Base-by-base conservation (phyloP, 2,113 vertebrate species). In the Channa maculata region DNA sequence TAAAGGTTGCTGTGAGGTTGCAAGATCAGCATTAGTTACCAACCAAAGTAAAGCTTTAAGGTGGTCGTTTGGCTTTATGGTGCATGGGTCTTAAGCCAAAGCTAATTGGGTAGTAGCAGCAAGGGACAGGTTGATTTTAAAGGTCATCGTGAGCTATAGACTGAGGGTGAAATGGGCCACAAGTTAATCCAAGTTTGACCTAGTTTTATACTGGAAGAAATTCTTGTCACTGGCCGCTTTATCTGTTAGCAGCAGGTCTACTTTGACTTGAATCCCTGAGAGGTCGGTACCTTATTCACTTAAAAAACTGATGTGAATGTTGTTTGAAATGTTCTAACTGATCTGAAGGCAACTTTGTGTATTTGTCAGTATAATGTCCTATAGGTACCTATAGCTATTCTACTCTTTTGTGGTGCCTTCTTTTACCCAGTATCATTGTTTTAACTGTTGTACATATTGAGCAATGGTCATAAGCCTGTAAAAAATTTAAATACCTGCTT, bases 141-240 rank as follows among this genome's bases (percentile, higher is more conserved):
- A 89, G 86, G 86, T 88, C 80, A 76, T 52, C 5, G 24, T 83
- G 57, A 70, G 46, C 71, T 77, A 71, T 59, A 70, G 76, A 71
- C 60, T 75, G 65, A 52, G 60, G 48, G 66, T 75, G 75, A 84
- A 84, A 74, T 64, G 71, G 80, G 65, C 61, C 79, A 73, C 15
- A 74, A 89, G 67, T 74, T 85, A 90, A 90, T 89, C 82, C 71
- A 54, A 6, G 34, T 83, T 84, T 88, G 79, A 84, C 87, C 86
- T 68, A 85, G 60, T 88, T 85, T 71, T 68, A 62, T 15, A 58
- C 67, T 71, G 66, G 70, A 79, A 14, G 5, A 55, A 2, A 71
- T 62, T 63, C 66, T 54, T 51, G 45, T 49, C 71, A 12, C 15
- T 69, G 50, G 15, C 66, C 14, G 6, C 38, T 71, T 66, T 14